A percentile compares a stretch with the other conserved stretches of the same genome.
phyloP scores from a whole-genome alignment of 2,888 invertebrate species.

The Mylabris sibirica region DNA sequence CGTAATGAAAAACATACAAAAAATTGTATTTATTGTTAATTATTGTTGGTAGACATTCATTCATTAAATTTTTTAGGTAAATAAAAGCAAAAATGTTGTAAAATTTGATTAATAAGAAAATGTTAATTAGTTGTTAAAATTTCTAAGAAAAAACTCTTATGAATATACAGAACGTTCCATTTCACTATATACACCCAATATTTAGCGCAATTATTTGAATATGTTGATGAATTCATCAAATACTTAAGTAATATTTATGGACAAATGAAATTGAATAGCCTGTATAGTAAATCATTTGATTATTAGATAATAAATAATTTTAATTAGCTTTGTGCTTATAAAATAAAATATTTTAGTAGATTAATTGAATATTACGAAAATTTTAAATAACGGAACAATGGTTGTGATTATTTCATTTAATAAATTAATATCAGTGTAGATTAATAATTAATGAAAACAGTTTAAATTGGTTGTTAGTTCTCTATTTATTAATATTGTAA shows the following conservation, averaged over 20 bases:
- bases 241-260: too few species aligned
- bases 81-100: conserved; percentile 26
- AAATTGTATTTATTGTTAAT: conserved; percentile 42
- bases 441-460: not conserved
- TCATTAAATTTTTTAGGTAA: conserved; percentile 26
- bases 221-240: too few species aligned
- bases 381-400: conserved; percentile 18
- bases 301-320: conserved; percentile 23
- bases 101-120: conserved; percentile 27
- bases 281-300: conserved; percentile 11
- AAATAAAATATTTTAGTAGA: not conserved
- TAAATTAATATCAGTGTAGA: not conserved
- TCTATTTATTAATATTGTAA: not conserved
- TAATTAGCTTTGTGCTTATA: conserved; percentile 36
- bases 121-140: conserved; percentile 47
- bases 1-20: conserved; percentile 20
- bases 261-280: too few species aligned
- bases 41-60: conserved; percentile 38
- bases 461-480: conserved; percentile 3
- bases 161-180: conserved; percentile 26
- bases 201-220: too few species aligned
- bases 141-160: conserved; percentile 39
- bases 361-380: not conserved
- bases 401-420: conserved; percentile 43
- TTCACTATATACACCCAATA: not conserved